Conservation (phyloP, 1,140 invertebrate species). For the Drosophila nigrodunni region DNA sequence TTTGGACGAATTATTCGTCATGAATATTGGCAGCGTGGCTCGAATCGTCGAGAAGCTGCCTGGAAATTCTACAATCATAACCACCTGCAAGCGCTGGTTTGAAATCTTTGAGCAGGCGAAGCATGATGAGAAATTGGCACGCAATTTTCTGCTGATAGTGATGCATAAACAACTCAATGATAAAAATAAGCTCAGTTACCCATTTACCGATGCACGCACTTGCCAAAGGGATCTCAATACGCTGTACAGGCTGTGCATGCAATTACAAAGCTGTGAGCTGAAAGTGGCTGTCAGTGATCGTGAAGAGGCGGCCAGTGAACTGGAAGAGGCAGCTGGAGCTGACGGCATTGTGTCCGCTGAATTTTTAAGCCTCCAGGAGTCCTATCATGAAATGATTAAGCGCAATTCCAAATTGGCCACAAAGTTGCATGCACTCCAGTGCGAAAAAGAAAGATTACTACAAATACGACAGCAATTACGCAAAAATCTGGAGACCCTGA, state of each 20-base stretch:
- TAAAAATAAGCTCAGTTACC: slow-evolving; percentile 28
- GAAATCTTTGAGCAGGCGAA: slow-evolving; percentile 46
- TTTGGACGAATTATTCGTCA: slow-evolving; percentile 61
- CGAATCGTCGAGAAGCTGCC: slow-evolving; percentile 37
- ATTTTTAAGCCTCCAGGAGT: neutral
- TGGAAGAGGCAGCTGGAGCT: too few relatives aligned
- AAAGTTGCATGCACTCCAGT: slow-evolving; percentile 30
- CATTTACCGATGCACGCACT: slow-evolving; percentile 61
- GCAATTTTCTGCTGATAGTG: slow-evolving; percentile 65
- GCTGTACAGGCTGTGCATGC: slow-evolving; percentile 34
- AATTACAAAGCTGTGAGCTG: too few relatives aligned
- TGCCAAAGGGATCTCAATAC: slow-evolving; percentile 38
- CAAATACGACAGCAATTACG: neutral
- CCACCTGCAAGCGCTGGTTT: slow-evolving; percentile 65
- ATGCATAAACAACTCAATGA: slow-evolving; percentile 70
- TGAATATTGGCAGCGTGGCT: slow-evolving; percentile 49
- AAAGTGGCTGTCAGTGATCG: too few relatives aligned
- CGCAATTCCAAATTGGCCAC: slow-evolving; percentile 19
- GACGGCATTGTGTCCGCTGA: too few relatives aligned
- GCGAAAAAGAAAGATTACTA: slow-evolving; percentile 1
- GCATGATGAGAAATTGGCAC: slow-evolving; percentile 52
- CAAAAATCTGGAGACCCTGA: neutral
- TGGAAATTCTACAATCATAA: slow-evolving; percentile 17
- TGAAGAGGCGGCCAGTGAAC: too few relatives aligned
- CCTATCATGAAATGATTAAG: slow-evolving; percentile 17